Conservation (phyloP, 2,113 vertebrate species). For the Crotalus helleri region DNA sequence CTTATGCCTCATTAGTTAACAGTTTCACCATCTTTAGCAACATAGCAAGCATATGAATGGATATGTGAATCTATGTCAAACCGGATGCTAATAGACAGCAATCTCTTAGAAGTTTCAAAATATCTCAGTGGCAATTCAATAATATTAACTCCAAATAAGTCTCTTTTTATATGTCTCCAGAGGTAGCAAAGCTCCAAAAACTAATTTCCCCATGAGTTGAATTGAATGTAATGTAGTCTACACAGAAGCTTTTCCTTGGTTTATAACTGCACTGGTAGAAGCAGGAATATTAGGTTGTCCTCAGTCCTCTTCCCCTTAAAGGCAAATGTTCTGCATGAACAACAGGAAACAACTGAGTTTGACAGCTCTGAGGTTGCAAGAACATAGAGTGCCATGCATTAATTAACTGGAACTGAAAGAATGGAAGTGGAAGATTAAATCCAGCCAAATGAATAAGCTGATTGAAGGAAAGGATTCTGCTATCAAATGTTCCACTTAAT, state of each 20-base stretch:
- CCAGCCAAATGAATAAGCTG: conserved; percentile 34
- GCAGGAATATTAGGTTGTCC: not conserved
- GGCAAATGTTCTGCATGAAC: conserved; percentile 11
- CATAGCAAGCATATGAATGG: not conserved
- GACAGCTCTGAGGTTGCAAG: conserved; percentile 18
- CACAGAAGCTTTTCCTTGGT: not conserved
- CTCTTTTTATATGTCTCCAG: not conserved
- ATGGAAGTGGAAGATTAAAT: conserved; percentile 31
- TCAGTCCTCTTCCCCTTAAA: conserved; percentile 19
- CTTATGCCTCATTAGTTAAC: not conserved
- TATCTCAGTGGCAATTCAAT: not conserved
- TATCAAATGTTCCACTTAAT: conserved; percentile 29
- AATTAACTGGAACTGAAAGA: conserved; percentile 34
- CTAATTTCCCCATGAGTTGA: not conserved
- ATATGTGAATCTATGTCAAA: not conserved
- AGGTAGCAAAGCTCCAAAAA: not conserved
- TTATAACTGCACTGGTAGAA: conserved; percentile 16
- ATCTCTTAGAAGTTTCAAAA: not conserved
- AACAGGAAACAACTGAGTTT: conserved; percentile 15
- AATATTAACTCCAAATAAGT: not conserved
- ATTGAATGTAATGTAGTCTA: not conserved
- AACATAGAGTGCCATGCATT: conserved; percentile 19
- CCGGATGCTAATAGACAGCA: not conserved
- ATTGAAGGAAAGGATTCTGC: conserved; percentile 28
- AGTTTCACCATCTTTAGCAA: not conserved